Percentiles rank a stretch among this genome's conserved stretches.
phyloP scores from a whole-genome alignment of 2,888 invertebrate species.

The Patella ulyssiponensis region DNA sequence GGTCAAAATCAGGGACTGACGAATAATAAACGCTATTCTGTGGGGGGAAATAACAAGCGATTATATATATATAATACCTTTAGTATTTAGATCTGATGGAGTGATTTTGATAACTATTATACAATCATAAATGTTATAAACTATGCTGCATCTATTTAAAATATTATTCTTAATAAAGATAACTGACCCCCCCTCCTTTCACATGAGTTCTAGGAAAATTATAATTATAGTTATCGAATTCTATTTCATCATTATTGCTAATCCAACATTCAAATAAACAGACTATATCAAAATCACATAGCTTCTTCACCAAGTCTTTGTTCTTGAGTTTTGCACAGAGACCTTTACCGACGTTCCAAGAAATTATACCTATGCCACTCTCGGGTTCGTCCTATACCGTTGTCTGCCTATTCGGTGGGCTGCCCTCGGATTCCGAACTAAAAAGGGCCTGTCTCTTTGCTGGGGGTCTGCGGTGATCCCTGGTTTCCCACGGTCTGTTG shows the following conservation, averaged over 20 bases:
- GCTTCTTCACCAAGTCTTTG: background rate
- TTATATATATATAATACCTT: background rate
- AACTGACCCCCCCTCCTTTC: background rate
- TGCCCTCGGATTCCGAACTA: background rate
- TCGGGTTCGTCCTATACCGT: background rate
- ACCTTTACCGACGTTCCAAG: background rate
- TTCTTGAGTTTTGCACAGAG: background rate
- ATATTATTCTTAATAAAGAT: background rate
- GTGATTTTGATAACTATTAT: background rate
- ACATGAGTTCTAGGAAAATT: background rate
- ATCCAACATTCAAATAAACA: background rate
- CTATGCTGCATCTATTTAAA: background rate
- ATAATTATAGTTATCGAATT: background rate
- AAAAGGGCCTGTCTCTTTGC: background rate
- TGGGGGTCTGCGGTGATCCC: background rate
- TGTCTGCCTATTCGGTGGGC: background rate
- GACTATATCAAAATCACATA: background rate
- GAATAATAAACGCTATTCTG: background rate
- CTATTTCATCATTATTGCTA: background rate
- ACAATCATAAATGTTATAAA: background rate
- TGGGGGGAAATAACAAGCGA: background rate
- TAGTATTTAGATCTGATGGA: background rate
- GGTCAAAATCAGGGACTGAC: background rate
- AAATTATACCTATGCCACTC: background rate
- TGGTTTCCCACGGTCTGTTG: background rate